Evolutionary conservation across 2,113 vertebrate genomes (phyloP).

Genomic region (Cyanoramphus novaezelandiae): DNA sequence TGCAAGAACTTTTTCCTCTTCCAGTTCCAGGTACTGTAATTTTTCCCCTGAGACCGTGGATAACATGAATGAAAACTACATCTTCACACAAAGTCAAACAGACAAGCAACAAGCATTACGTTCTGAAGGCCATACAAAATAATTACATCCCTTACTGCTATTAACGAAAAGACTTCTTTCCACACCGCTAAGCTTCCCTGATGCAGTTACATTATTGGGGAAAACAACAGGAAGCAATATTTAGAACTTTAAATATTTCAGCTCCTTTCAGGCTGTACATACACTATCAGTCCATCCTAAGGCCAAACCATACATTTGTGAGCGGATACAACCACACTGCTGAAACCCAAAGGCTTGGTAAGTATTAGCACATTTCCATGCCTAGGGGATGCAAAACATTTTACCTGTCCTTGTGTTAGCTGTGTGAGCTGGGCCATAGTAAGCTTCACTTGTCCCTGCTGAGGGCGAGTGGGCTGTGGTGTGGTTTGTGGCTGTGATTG

Average conservation of each 20-base stretch:
- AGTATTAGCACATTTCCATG: not conserved
- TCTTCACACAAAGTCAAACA: not conserved
- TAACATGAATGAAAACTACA: not conserved
- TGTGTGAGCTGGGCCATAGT: constrained; percentile 97
- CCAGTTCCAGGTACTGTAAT: not conserved
- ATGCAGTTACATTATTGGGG: not conserved
- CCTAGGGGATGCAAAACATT: not conserved
- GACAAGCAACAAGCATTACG: not conserved
- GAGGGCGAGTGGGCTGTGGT: constrained; percentile 78
- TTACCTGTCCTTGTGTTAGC: constrained; percentile 94
- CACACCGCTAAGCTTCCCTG: not conserved
- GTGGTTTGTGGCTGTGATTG: constrained; percentile 63
- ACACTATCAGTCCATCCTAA: not conserved
- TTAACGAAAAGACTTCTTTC: not conserved
- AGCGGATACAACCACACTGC: not conserved
- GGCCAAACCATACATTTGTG: not conserved
- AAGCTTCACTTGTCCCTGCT: constrained; percentile 97
- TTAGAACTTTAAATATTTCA: not conserved
- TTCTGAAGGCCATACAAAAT: not conserved
- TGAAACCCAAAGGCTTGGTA: not conserved
- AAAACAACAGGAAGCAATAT: not conserved
- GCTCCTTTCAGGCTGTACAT: not conserved
- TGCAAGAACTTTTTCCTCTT: not conserved
- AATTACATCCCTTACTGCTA: not conserved
- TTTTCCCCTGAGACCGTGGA: not conserved